Conservation (phyloP, 2,113 vertebrate species). For the Pan troglodytes region NHGRI_mPanTro3-v2.1_pri NC_072421.2:83505001-83505500, state of each 20-base stretch:
- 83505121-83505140: conserved; percentile 60
- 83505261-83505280: conserved; percentile 46
- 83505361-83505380: background rate
- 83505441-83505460: background rate
- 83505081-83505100: conserved; percentile 57
- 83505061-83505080: conserved; percentile 73
- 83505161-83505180: conserved; percentile 58
- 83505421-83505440: background rate
- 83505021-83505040: conserved; percentile 36
- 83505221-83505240: conserved; percentile 68
- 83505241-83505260: conserved; percentile 54
- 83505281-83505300: conserved; percentile 15
- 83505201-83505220: conserved; percentile 75
- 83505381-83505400: no score
- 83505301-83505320: background rate
- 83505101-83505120: conserved; percentile 51
- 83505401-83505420: background rate
- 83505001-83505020: conserved; percentile 35
- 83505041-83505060: conserved; percentile 69
- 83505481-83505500: background rate
- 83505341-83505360: background rate
- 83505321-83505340: background rate
- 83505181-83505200: conserved; percentile 52
- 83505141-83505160: conserved; percentile 67
- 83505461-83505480: background rate